These are phyloP conservation scores for Myocastor coypus DNA, from an alignment of 2,113 vertebrate genomes.

Conservation along the genomic window DNA sequence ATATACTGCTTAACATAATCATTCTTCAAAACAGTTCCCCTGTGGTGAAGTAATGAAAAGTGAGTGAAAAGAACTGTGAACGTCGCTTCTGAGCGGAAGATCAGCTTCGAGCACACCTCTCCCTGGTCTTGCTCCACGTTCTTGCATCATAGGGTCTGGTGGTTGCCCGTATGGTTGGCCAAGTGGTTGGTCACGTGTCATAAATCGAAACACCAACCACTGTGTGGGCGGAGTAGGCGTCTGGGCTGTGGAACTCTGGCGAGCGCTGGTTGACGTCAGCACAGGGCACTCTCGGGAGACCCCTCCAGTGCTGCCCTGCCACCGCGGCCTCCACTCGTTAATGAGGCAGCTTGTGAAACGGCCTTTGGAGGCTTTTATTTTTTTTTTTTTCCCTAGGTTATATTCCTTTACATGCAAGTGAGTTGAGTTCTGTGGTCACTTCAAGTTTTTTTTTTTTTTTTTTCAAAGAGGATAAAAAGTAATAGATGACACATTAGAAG, in stretches of 20 bases:
- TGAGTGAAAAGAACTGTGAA: constrained; percentile 77
- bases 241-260: neutral
- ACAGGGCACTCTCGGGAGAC: neutral
- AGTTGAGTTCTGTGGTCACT: neutral
- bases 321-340: neutral
- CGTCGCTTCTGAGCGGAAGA: constrained; percentile 78
- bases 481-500: too few relatives aligned
- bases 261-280: neutral
- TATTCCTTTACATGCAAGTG: neutral
- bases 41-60: constrained; percentile 82
- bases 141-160: constrained; percentile 77
- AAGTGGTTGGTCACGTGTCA: constrained; percentile 37
- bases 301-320: constrained; percentile 10
- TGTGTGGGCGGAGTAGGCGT: neutral
- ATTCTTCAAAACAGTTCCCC: constrained; percentile 81
- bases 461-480: too few relatives aligned
- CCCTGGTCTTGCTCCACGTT: constrained; percentile 67
- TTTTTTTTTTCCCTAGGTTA: neutral
- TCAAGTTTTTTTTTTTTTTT: too few relatives aligned
- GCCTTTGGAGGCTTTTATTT: neutral
- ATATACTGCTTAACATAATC: constrained; percentile 81
- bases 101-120: constrained; percentile 72
- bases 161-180: neutral
- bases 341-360: constrained; percentile 36
- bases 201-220: constrained; percentile 64